Evolutionary conservation across 1,140 invertebrate genomes (phyloP), one percentile per base, ranked within the genome.

Genomic region (Panagrolaimus sp.): DNA sequence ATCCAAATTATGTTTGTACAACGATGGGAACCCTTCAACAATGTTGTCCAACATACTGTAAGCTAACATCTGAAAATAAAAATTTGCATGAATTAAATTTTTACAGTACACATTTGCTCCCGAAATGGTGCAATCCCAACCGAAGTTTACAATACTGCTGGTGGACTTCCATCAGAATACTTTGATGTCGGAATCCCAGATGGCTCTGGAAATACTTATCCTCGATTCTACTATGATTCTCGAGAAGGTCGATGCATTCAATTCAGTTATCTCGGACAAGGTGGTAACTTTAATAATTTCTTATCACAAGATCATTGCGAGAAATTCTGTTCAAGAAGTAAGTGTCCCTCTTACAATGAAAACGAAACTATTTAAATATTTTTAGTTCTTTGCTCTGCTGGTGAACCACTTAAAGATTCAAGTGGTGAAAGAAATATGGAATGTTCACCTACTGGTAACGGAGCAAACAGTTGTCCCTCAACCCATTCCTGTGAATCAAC

Each of bases 281-380:
- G 79, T 43, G 79, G 79, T 43, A 81, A 81, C 72, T 81, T 81
- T 71, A 81, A 81, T 74, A 81, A 82, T 68, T 81, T 82, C 70
- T 66, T 81, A 9, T 79, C 76, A 0, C 80, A 82, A 61, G 79
- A 81, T 69, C 79, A 81, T 46, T 81, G 79, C 62, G 79, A 81
- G 67, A 81, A 81, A 65, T 81, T 82, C 80, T 81, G 79, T 67
- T 81, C 79, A 9, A 78, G 80, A 76, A 81, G 78, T 80, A 53
- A 76, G 78, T 71, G n/a, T 66, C 16, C 31, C 2, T 38, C 2
- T n/a, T n/a, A n/a, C n/a, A n/a, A n/a, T n/a, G n/a, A n/a, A n/a
- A n/a, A n/a, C n/a, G n/a, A n/a, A n/a, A n/a, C n/a, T n/a, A n/a
- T n/a, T n/a, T n/a, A n/a, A n/a, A n/a, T n/a, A n/a, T n/a, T 68